A percentile compares a stretch with the other conserved stretches of the same genome.
Conservation (phyloP, 2,797 vertebrate species). For the Lindbergichthys nudifrons region DNA sequence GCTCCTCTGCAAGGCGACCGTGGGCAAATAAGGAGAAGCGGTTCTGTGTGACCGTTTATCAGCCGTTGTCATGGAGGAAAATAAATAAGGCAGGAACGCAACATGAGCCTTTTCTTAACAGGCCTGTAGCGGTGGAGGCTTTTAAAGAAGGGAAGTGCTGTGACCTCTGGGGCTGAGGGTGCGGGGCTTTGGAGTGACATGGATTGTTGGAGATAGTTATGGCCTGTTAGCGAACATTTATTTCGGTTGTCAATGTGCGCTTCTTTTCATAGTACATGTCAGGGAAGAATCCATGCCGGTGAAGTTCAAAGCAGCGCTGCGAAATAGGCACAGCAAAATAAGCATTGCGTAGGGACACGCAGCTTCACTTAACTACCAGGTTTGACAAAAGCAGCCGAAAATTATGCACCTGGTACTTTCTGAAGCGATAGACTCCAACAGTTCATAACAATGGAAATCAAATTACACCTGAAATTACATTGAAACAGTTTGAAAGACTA, state of each 20-base stretch:
- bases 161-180: conserved; percentile 57
- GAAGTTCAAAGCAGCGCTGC: conserved; percentile 44
- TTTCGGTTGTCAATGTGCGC: conserved; percentile 46
- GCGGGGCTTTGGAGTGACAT: conserved; percentile 59
- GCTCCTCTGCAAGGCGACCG: conserved; percentile 30
- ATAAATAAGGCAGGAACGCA: conserved; percentile 74
- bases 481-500: conserved; percentile 40
- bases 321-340: conserved; percentile 29
- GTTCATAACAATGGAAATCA: conserved; percentile 68
- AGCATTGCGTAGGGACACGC: background rate
- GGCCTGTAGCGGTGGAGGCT: conserved; percentile 23
- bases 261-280: conserved; percentile 47
- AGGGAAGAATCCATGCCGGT: conserved; percentile 28
- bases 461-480: conserved; percentile 69
- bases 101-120: conserved; percentile 38
- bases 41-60: conserved; percentile 56
- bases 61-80: conserved; percentile 73
- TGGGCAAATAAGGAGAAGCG: conserved; percentile 54
- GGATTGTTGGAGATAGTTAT: conserved; percentile 68
- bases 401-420: conserved; percentile 70
- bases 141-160: conserved; percentile 58
- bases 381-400: conserved; percentile 58
- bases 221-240: conserved; percentile 61
- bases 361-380: conserved; percentile 53
- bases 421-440: conserved; percentile 49